Evolutionary conservation across 2,888 invertebrate species (phyloP), one percentile per base, ranked within the genome.

Genomic region (Machimus atricapillus): DNA sequence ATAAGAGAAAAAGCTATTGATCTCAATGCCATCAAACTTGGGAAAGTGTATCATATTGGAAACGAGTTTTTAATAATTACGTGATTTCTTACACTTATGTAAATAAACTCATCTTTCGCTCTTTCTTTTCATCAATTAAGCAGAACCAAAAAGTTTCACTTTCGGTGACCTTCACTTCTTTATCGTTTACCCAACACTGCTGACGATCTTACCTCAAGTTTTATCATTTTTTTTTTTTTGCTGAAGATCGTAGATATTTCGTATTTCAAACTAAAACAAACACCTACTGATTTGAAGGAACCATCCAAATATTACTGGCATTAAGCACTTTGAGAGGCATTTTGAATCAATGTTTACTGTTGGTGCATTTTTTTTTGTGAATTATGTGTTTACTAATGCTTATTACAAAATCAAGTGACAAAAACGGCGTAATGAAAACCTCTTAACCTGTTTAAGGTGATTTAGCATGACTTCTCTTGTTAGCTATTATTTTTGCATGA

Each of bases 161-260:
- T 79, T 79, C 79, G 52, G 23, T 52, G 52, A 79, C 79, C 79
- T 79, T 79, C 79, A 46, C 23, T 79, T 40, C 12, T 79, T 37
- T n/a, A 46, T 43, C 9, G 79, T 79, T 79, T 79, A 79, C 52
- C n/a, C 52, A 79, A 46, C 52, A 46, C 4, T 23, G 9, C 19
- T 66, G 66, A 66, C 66, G 66, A 66, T 23, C 27, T 66, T 12
- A 66, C 19, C 66, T 66, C 66, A 66, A 66, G 52, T 66, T 66
- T 56, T 56, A n/a, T 56, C 56, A n/a, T 56, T 56, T 66, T 27
- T 66, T 14, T 9, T 27, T 19, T 66, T 66, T 66, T 19, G 66
- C 23, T 52, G 19, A n/a, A 52, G 52, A 52, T 52, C 52, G 52
- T 7, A 52, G 8, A 7, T 52, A 52, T 52, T 27, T 27, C 23